Percentiles rank a stretch among this genome's conserved stretches.
These are phyloP conservation scores for Xanthia togata DNA, from an alignment of 2,888 invertebrate species.

Conservation along the genomic window DNA sequence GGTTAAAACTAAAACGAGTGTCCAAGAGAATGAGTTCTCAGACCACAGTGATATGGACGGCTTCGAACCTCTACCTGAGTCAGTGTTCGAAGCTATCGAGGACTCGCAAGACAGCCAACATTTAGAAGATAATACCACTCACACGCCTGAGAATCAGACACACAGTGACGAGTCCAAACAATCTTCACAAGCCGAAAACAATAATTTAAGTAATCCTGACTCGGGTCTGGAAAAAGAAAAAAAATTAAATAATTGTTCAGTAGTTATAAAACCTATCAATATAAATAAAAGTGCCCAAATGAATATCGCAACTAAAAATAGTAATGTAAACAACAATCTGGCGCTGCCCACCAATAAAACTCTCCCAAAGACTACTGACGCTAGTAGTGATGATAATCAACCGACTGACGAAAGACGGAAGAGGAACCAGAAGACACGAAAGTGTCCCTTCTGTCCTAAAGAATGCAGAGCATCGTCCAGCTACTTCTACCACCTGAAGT, in stretches of 20 bases:
- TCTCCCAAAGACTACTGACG: neutral
- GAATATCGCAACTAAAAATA: constrained; percentile 4
- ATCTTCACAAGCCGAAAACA: neutral
- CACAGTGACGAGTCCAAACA: constrained; percentile 13
- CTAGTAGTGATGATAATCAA: neutral
- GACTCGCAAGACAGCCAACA: constrained; percentile 75
- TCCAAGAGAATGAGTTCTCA: constrained; percentile 72
- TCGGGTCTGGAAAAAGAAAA: neutral
- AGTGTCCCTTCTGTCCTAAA: constrained; percentile 87
- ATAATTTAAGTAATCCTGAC: neutral
- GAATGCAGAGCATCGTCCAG: constrained; percentile 86
- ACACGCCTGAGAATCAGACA: constrained; percentile 14
- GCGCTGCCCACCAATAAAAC: neutral
- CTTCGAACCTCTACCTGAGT: constrained; percentile 77
- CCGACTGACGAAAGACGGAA: neutral
- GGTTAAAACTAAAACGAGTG: constrained; percentile 4
- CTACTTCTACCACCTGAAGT: constrained; percentile 89
- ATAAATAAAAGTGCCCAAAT: neutral
- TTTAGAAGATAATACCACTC: constrained; percentile 19
- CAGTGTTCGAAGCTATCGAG: constrained; percentile 80
- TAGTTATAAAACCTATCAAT: constrained; percentile 17
- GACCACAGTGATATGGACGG: constrained; percentile 77
- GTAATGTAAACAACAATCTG: neutral
- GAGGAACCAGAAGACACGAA: constrained; percentile 66
- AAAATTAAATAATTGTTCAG: constrained; percentile 12